Evolutionary conservation across 2,888 invertebrate genomes (phyloP).

Genomic region (Plebejus melissa): DNA sequence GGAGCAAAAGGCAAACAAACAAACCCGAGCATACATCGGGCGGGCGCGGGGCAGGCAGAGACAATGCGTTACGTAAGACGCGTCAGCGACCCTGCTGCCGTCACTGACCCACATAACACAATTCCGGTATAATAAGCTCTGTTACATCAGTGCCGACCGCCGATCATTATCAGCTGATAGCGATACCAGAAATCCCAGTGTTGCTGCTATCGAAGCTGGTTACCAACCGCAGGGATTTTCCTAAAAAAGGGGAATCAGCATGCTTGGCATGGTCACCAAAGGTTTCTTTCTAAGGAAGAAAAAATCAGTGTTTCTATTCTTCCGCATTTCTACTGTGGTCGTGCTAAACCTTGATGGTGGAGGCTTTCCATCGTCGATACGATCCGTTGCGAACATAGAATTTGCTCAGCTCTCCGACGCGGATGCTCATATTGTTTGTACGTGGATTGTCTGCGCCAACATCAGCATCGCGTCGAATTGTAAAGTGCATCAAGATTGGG

Average conservation of each 20-base stretch:
- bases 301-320: not conserved
- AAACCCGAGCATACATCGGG: slow-evolving; percentile 34
- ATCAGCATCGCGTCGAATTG: not conserved
- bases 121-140: slow-evolving; percentile 55
- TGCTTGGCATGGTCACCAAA: not conserved
- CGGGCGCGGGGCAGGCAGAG: slow-evolving; percentile 42
- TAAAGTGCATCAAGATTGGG: not conserved
- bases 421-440: not conserved
- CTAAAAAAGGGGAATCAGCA: not conserved
- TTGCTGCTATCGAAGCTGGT: not conserved
- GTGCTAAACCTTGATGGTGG: not conserved
- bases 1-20: slow-evolving; percentile 26
- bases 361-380: not conserved
- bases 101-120: slow-evolving; percentile 74
- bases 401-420: not conserved
- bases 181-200: not conserved
- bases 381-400: not conserved
- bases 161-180: slow-evolving; percentile 22
- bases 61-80: slow-evolving; percentile 67
- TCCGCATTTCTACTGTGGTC: not conserved
- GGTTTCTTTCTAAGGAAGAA: not conserved
- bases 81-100: slow-evolving; percentile 74
- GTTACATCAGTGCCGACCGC: slow-evolving; percentile 50
- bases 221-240: not conserved
- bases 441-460: not conserved